Conservation (phyloP, 2,113 vertebrate genomes). For the Syngnathus typhle region DNA sequence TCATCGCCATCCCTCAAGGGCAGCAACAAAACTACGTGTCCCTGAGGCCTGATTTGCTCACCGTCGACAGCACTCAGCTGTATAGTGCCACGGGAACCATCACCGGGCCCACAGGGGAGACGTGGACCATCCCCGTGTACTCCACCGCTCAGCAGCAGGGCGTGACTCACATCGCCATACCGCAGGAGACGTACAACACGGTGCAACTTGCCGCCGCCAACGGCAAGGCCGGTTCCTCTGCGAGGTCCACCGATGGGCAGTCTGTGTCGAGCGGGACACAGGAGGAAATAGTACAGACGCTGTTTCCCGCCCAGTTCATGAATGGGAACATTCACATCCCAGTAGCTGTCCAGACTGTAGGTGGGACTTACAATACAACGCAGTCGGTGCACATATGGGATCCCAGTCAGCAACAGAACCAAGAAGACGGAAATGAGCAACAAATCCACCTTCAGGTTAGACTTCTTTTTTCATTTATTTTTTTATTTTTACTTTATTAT, state of each 20-base stretch:
- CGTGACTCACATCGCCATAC: conserved; percentile 95
- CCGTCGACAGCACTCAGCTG: conserved; percentile 95
- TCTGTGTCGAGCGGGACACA: conserved; percentile 72
- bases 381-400: conserved; percentile 99
- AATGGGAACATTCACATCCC: conserved; percentile 99
- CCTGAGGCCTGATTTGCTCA: conserved; percentile 92
- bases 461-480: background rate
- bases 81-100: conserved; percentile 97
- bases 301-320: conserved; percentile 98
- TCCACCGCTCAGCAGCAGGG: conserved; percentile 93
- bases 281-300: conserved; percentile 96
- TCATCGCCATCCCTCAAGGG: conserved; percentile 94
- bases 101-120: conserved; percentile 95
- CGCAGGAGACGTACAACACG: conserved; percentile 92
- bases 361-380: conserved; percentile 87
- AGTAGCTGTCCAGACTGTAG: conserved; percentile 94
- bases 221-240: conserved; percentile 64
- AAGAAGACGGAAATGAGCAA: conserved; percentile 77
- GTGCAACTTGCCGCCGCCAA: conserved; percentile 86
- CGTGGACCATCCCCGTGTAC: conserved; percentile 99
- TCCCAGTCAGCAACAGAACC: conserved; percentile 84
- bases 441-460: conserved; percentile 88
- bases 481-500: background rate
- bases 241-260: conserved; percentile 55
- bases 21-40: conserved; percentile 97